A percentile compares a stretch with the other conserved stretches of the same genome.
Evolutionary conservation across 2,113 vertebrate species (phyloP).

Genomic region (Leucoraja erinaceus): DNA sequence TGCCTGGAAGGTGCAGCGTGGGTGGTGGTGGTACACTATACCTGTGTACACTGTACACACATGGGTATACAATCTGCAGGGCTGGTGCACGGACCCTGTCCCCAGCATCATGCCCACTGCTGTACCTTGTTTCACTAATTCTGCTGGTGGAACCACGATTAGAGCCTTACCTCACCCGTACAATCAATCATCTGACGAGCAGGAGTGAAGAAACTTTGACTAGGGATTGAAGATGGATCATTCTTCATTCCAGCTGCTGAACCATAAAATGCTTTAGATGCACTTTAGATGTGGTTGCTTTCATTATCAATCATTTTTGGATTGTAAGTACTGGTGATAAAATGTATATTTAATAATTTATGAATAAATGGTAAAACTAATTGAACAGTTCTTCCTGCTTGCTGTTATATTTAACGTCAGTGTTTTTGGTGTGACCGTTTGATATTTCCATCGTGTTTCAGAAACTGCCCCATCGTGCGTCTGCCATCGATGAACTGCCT

Average conservation of each 20-base stretch:
- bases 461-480: no score
- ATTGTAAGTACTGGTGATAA: slow-evolving; percentile 4
- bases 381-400: not conserved
- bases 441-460: not conserved
- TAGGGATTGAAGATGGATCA: not conserved
- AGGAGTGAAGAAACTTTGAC: not conserved
- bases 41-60: no score
- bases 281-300: slow-evolving; percentile 21
- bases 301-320: slow-evolving; percentile 32
- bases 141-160: not conserved
- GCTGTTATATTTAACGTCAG: not conserved
- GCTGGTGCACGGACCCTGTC: no score
- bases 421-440: not conserved
- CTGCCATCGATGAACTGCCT: no score
- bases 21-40: no score
- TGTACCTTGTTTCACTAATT: not conserved
- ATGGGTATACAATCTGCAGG: no score
- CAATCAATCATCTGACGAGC: not conserved
- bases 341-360: slow-evolving; percentile 34
- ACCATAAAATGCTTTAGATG: not conserved
- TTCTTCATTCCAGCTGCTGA: not conserved
- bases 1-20: no score
- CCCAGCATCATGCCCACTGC: no score
- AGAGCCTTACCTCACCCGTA: not conserved
- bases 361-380: slow-evolving; percentile 22